Percentiles rank a stretch among this genome's conserved stretches.
Conservation (phyloP, 2,888 invertebrate genomes). For the Philonicus albiceps region DNA sequence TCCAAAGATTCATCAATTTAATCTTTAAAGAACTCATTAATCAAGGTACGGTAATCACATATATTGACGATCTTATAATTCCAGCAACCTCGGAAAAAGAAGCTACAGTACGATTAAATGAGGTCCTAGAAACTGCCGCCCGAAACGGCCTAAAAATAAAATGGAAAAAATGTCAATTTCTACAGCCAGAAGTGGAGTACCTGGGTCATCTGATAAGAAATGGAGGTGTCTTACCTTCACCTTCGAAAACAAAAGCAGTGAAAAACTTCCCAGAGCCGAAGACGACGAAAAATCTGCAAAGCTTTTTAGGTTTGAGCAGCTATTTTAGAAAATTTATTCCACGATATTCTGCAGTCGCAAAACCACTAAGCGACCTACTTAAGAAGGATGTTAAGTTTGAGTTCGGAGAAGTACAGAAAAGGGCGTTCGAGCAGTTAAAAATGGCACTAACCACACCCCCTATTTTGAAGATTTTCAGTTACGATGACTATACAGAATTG, state of each 20-base stretch:
- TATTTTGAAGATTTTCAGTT: not conserved
- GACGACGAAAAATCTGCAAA: constrained; percentile 26
- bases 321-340: constrained; percentile 37
- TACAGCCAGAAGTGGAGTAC: constrained; percentile 46
- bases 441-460: not conserved
- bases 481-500: not conserved
- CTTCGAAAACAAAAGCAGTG: constrained; percentile 33
- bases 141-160: constrained; percentile 46
- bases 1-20: not conserved
- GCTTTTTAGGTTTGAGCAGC: not conserved
- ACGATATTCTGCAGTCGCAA: constrained; percentile 10
- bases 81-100: not conserved
- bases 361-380: constrained; percentile 22
- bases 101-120: constrained; percentile 44
- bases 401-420: not conserved
- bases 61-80: not conserved
- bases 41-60: not conserved
- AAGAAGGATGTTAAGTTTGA: not conserved
- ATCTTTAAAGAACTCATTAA: not conserved
- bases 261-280: constrained; percentile 33
- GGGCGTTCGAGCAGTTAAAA: not conserved
- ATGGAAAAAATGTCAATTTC: constrained; percentile 48
- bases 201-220: constrained; percentile 48
- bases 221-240: constrained; percentile 29
- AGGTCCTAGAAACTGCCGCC: constrained; percentile 33